A percentile compares a stretch with the other conserved stretches of the same genome.
These are phyloP conservation scores for Anastrepha ludens DNA, from an alignment of 1,140 invertebrate genomes.

Conservation along the genomic window DNA sequence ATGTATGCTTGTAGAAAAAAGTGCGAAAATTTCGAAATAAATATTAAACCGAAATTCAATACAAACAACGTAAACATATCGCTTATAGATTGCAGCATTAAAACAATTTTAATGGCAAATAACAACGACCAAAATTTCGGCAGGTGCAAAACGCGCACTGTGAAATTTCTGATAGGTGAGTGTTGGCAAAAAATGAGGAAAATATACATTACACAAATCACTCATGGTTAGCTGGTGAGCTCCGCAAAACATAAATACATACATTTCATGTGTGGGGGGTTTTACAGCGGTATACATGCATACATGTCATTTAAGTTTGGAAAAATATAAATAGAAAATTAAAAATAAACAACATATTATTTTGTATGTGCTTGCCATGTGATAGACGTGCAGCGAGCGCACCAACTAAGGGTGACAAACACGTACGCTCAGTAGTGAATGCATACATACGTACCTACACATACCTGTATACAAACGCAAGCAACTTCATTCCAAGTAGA, in stretches of 20 bases:
- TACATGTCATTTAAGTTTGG: too few relatives aligned
- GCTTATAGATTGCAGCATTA: neutral
- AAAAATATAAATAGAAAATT: neutral
- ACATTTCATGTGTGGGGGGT: neutral
- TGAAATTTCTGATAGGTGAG: neutral
- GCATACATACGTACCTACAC: neutral
- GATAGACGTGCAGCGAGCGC: neutral
- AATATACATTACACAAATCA: neutral
- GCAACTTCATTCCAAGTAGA: constrained; percentile 9
- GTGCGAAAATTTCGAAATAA: neutral
- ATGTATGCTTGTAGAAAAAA: neutral
- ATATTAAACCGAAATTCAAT: neutral
- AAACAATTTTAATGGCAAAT: neutral
- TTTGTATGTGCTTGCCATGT: neutral
- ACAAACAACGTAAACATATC: neutral
- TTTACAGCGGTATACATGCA: neutral
- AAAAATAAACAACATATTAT: constrained; percentile 10
- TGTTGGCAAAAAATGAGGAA: neutral
- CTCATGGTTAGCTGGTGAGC: neutral
- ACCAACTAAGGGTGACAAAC: neutral
- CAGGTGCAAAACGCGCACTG: neutral
- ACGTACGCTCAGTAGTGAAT: neutral
- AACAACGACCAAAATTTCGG: neutral
- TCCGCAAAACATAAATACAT: neutral
- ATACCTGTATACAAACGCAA: neutral